These are phyloP conservation scores for Perizoma flavofasciatum DNA, from an alignment of 2,888 invertebrate species.

Conservation along the genomic window DNA sequence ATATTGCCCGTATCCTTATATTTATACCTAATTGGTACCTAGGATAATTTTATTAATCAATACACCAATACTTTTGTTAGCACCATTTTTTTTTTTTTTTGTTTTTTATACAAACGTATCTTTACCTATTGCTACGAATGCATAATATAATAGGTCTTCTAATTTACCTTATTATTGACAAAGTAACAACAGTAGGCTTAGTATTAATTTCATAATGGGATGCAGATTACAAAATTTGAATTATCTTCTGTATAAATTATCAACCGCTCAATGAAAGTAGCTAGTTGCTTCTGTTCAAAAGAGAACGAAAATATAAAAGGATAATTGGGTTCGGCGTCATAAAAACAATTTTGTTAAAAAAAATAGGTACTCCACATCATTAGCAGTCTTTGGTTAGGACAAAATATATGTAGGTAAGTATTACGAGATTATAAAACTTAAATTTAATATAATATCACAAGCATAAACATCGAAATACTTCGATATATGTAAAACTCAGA, in stretches of 20 bases:
- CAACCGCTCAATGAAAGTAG: neutral
- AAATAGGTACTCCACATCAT: conserved; percentile 63
- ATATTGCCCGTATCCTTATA: conserved; percentile 67
- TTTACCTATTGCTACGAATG: conserved; percentile 76
- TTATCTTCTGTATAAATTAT: conserved; percentile 8
- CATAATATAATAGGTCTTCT: conserved; percentile 72
- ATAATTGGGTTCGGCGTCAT: conserved; percentile 79
- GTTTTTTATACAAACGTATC: conserved; percentile 73
- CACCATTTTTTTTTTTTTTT: conserved; percentile 74
- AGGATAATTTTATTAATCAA: conserved; percentile 55
- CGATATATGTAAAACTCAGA: conserved; percentile 47
- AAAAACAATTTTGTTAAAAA: conserved; percentile 61
- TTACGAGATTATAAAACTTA: conserved; percentile 68
- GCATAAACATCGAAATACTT: conserved; percentile 66
- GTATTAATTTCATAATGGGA: conserved; percentile 47
- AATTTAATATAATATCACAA: conserved; percentile 78
- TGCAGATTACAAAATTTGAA: conserved; percentile 47
- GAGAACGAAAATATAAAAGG: conserved; percentile 44
- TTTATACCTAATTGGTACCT: conserved; percentile 33
- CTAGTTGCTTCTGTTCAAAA: conserved; percentile 16
- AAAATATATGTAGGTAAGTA: conserved; percentile 55
- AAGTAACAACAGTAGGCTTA: conserved; percentile 58
- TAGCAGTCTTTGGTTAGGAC: conserved; percentile 82
- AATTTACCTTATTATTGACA: conserved; percentile 56
- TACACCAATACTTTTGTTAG: conserved; percentile 79